Evolutionary conservation across 2,888 invertebrate genomes (phyloP).

Genomic region (Sphinx pinastri): DNA sequence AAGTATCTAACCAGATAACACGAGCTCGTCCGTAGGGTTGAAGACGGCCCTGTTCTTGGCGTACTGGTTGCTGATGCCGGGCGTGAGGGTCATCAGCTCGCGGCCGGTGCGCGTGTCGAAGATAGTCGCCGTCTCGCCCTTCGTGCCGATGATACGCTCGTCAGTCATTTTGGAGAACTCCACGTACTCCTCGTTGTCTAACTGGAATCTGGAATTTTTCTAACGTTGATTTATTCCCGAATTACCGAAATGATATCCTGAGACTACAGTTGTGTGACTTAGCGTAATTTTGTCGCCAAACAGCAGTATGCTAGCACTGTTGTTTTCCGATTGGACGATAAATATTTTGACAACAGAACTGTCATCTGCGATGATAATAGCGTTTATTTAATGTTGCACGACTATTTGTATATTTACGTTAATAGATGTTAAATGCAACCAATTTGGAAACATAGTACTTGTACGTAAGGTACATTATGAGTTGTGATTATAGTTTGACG

Average conservation of each 20-base stretch:
- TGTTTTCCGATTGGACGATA: too few species aligned
- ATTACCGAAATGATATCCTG: too few species aligned
- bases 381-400: too few species aligned
- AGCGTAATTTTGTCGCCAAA: too few species aligned
- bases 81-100: constrained; percentile 88
- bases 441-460: not conserved
- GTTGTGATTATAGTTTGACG: not conserved
- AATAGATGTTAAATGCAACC: too few species aligned
- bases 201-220: constrained; percentile 81
- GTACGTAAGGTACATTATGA: not conserved
- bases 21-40: constrained; percentile 95
- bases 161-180: constrained; percentile 95
- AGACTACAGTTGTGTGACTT: too few species aligned
- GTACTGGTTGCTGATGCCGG: constrained; percentile 95
- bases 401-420: too few species aligned
- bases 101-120: constrained; percentile 94
- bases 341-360: too few species aligned
- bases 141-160: constrained; percentile 95
- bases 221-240: not conserved
- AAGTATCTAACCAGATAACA: constrained; percentile 87
- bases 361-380: too few species aligned
- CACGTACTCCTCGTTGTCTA: constrained; percentile 94
- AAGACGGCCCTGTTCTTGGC: constrained; percentile 97
- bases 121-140: constrained; percentile 91
- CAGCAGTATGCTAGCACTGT: too few species aligned